Conservation (phyloP, 2,888 invertebrate species). For the Nebria brevicollis region DNA sequence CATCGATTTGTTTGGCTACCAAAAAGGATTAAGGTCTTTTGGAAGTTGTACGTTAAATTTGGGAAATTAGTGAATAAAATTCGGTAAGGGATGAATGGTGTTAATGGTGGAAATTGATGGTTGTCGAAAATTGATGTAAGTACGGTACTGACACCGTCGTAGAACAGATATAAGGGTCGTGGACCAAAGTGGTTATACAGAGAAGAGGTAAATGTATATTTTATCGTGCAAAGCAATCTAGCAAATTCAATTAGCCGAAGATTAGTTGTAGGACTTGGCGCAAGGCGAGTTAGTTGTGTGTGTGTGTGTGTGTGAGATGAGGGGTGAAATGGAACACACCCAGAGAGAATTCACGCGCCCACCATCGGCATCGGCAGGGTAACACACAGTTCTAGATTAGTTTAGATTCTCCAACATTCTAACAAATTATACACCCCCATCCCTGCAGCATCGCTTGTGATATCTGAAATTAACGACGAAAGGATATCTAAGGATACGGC, state of each 20-base stretch:
- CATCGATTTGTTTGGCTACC: no score
- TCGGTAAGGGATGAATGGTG: neutral
- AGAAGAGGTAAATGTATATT: conserved; percentile 60
- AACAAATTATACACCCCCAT: conserved; percentile 30
- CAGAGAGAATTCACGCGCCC: conserved; percentile 31
- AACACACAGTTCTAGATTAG: conserved; percentile 41
- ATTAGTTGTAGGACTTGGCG: conserved; percentile 58
- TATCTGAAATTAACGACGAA: conserved; percentile 44
- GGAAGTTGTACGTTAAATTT: neutral
- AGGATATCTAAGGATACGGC: conserved; percentile 28
- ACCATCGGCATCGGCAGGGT: neutral
- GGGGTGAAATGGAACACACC: conserved; percentile 8
- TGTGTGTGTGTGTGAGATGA: neutral
- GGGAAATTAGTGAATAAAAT: neutral
- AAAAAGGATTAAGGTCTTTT: no score
- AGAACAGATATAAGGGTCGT: conserved; percentile 40
- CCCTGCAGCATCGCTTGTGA: conserved; percentile 17
- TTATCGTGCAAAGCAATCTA: conserved; percentile 63
- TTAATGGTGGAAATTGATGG: neutral
- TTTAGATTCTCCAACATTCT: conserved; percentile 40
- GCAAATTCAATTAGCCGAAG: conserved; percentile 64
- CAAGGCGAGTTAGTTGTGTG: conserved; percentile 18
- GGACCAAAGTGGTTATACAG: conserved; percentile 56
- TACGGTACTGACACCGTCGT: neutral
- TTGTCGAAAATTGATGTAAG: neutral